Evolutionary conservation across 2,113 vertebrate species (phyloP).

Genomic region (Globicephala melas): DNA sequence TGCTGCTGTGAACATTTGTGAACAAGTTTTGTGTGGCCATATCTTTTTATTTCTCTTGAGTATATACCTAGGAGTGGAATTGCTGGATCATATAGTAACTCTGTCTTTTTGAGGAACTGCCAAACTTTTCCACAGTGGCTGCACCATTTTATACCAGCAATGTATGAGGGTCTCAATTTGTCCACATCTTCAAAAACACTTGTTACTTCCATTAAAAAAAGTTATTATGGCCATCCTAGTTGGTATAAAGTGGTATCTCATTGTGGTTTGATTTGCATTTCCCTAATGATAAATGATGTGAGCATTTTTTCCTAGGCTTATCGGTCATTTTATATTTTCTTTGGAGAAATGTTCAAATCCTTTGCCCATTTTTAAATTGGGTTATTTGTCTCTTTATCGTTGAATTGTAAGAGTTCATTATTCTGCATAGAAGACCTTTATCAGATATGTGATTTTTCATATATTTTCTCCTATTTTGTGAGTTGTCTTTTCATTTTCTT

Average conservation of each 20-base stretch:
- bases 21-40: background rate
- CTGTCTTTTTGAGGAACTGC: background rate
- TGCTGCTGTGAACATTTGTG: background rate
- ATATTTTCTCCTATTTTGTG: background rate
- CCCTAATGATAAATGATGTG: background rate
- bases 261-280: conserved; percentile 3
- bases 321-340: background rate
- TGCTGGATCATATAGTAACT: background rate
- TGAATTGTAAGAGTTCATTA: background rate
- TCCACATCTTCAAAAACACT: background rate
- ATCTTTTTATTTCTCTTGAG: background rate
- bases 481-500: background rate
- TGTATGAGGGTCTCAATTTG: background rate
- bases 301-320: background rate
- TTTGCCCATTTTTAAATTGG: background rate
- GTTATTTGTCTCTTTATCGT: background rate
- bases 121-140: background rate
- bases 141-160: background rate
- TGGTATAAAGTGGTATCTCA: background rate
- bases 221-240: background rate
- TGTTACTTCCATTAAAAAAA: background rate
- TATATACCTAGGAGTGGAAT: background rate
- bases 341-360: background rate
- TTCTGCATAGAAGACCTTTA: background rate
- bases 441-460: background rate